A percentile compares a stretch with the other conserved stretches of the same genome.
These are phyloP conservation scores for Ramazzottius varieornatus DNA, from an alignment of 2,888 invertebrate genomes.

Conservation along the genomic window DNA sequence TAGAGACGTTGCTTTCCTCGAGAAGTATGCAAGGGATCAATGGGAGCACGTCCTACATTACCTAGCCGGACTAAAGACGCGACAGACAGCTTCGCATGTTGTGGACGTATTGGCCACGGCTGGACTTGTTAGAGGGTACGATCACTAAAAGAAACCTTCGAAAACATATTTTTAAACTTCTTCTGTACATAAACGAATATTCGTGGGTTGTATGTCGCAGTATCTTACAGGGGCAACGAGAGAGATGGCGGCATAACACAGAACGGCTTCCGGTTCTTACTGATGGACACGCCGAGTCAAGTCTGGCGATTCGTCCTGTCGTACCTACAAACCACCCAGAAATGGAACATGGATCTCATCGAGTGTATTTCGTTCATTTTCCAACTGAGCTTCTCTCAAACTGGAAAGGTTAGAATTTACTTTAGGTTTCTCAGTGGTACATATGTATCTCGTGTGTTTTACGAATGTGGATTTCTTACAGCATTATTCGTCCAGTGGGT, in stretches of 20 bases:
- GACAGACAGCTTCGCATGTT: constrained; percentile 36
- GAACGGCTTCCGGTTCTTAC: constrained; percentile 83
- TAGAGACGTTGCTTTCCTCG: constrained; percentile 15
- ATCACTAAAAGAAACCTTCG: too few relatives aligned
- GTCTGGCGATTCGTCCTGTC: constrained; percentile 91
- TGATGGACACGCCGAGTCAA: constrained; percentile 72
- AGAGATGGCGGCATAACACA: constrained; percentile 44
- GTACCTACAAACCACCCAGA: constrained; percentile 71
- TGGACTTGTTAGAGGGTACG: constrained; percentile 41
- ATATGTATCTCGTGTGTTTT: too few relatives aligned
- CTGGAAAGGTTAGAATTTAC: constrained; percentile 55
- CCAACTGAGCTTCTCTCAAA: constrained; percentile 72
- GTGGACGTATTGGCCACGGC: constrained; percentile 69
- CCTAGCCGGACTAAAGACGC: constrained; percentile 15
- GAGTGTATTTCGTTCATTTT: constrained; percentile 85
- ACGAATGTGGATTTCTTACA: constrained; percentile 11
- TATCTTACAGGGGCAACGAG: background rate
- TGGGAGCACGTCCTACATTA: constrained; percentile 27
- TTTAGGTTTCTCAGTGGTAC: too few relatives aligned
- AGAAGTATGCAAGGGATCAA: constrained; percentile 23
- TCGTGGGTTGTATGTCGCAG: background rate
- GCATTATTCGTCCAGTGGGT: constrained; percentile 5
- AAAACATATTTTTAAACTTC: too few relatives aligned
- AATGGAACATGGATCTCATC: constrained; percentile 42
- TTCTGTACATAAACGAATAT: too few relatives aligned